These are phyloP conservation scores for Chouioia cunea DNA, from an alignment of 2,888 invertebrate genomes.

Conservation along the genomic window DNA sequence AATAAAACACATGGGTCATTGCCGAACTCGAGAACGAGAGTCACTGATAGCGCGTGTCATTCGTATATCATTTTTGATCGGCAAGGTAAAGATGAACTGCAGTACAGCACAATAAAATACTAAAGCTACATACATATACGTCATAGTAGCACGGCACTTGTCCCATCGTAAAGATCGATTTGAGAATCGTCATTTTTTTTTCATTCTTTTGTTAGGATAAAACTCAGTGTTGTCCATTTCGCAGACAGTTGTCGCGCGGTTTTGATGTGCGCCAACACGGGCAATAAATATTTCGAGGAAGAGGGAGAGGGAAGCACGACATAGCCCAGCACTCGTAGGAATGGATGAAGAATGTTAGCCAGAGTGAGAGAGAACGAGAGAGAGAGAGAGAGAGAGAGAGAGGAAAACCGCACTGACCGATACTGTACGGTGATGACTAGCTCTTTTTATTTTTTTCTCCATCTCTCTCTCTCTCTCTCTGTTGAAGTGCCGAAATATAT, in stretches of 20 bases:
- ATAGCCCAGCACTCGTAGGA: neutral
- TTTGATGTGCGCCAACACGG: conserved; percentile 27
- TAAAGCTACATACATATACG: neutral
- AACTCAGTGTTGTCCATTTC: conserved; percentile 17
- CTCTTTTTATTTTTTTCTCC: too few species aligned
- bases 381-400: conserved; percentile 10
- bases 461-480: conserved; percentile 41
- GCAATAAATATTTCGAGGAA: conserved; percentile 30
- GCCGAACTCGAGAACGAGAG: conserved; percentile 16
- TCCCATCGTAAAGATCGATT: conserved; percentile 35
- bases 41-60: conserved; percentile 14
- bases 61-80: conserved; percentile 40
- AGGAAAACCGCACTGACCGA: neutral
- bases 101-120: conserved; percentile 28
- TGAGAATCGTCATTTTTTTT: conserved; percentile 22
- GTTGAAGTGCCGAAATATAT: conserved; percentile 49
- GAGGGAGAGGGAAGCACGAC: too few species aligned
- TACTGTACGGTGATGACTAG: too few species aligned
- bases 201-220: neutral
- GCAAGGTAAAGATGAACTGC: conserved; percentile 37
- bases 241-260: conserved; percentile 11
- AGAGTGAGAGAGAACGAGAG: neutral
- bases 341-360: conserved; percentile 13
- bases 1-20: neutral
- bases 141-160: conserved; percentile 3